These are phyloP conservation scores for Stichopus horrens DNA, from an alignment of 53 echinoderm and acorn worm species.

Conservation along the genomic window DNA sequence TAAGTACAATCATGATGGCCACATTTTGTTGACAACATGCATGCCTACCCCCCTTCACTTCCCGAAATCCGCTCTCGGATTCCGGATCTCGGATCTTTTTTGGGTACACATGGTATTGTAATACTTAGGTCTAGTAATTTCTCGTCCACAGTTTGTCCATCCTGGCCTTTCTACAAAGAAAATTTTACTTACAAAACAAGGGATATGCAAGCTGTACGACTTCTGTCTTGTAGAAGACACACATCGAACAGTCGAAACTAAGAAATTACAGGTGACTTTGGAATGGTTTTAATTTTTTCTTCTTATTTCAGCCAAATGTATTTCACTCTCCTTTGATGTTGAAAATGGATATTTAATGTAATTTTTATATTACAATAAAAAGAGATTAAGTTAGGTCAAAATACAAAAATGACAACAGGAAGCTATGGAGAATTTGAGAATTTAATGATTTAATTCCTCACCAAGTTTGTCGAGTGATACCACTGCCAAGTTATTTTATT, in stretches of 20 bases:
- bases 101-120: neutral
- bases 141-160: slow-evolving; percentile 4
- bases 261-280: neutral
- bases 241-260: neutral
- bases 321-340: too few species aligned
- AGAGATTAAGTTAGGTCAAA: too few species aligned
- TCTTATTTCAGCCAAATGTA: too few species aligned
- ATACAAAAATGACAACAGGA: too few species aligned
- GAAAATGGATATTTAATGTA: too few species aligned
- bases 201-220: slow-evolving; percentile 31
- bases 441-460: neutral
- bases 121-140: neutral
- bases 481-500: too few species aligned
- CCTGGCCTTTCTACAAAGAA: slow-evolving; percentile 22
- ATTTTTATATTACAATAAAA: too few species aligned
- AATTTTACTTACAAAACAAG: slow-evolving; percentile 31
- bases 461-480: neutral
- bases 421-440: neutral
- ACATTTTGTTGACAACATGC: neutral
- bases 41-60: neutral
- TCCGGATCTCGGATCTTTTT: neutral
- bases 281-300: too few species aligned
- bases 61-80: neutral
- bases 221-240: slow-evolving; percentile 16
- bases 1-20: neutral